Base-by-base conservation (phyloP, 2,888 invertebrate species). In the Rhagonycha fulva region DNA sequence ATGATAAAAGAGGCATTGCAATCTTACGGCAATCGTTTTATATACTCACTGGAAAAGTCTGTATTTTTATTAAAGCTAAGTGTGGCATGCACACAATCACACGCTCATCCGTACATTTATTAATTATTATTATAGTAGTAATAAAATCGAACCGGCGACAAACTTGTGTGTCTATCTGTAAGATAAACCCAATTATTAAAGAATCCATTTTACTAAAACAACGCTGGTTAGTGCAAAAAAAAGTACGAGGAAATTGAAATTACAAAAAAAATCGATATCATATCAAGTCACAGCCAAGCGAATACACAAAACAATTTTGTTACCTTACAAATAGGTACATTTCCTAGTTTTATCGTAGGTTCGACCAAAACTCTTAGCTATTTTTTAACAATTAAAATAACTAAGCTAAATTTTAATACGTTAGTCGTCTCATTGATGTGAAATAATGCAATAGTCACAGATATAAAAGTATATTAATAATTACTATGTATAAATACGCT, bases 311-410 rank as follows among this genome's bases (percentile, higher is more conserved):
- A 47, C 47, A 47, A 47, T 47, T 47, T 47, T 47, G n/a, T 47
- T 47, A 47, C 47, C 47, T n/a, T 71, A 74, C 71, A 74, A 68
- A 74, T 68, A 62, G 19, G 19, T 19, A 19, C 19, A 19, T 19
- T 68, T 72, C 71, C 62, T 24, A 61, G 62, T 75, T 71, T 68
- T 71, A 71, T 68, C 71, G 71, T 76, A 74, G 47, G 24, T 61
- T 62, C 72, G 71, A 76, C 23, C 63, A 62, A 74, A 76, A 71
- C 9, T 47, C 74, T 74, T 70, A 73, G 71, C 72, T 72, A 75
- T 74, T 76, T 47, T n/a, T 71, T 61, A 63, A 76, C 71, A 71
- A 71, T 75, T 75, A 77, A 77, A 77, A 72, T 77, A 77, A 77
- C 74, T 77, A 77, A 70, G 71, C 75, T 77, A 77, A 72, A 47